Conservation (phyloP, 2,113 vertebrate genomes). For the Ranitomeya imitator region DNA sequence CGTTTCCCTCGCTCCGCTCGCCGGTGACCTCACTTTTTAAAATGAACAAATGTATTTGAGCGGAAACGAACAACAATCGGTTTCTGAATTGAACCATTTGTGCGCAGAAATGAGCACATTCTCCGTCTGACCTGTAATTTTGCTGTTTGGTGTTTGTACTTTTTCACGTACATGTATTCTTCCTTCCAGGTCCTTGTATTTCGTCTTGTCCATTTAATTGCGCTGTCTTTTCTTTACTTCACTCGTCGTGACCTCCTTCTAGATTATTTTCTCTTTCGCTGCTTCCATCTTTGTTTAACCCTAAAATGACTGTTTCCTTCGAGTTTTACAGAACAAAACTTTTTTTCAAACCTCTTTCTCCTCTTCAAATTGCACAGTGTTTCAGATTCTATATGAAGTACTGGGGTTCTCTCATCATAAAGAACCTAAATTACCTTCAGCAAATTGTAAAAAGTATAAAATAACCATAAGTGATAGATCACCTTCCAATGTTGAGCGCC, state of each 20-base stretch:
- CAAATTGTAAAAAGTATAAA: too few species aligned
- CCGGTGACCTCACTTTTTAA: not conserved
- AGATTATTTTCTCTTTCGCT: not conserved
- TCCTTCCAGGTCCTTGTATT: slow-evolving; percentile 17
- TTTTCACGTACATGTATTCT: slow-evolving; percentile 7
- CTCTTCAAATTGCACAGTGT: too few species aligned
- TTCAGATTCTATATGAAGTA: too few species aligned
- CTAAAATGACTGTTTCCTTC: not conserved
- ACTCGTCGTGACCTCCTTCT: slow-evolving; percentile 19
- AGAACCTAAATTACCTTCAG: too few species aligned
- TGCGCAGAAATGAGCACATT: not conserved
- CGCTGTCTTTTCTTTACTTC: not conserved
- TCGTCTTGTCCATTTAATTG: slow-evolving; percentile 42
- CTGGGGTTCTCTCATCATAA: too few species aligned
- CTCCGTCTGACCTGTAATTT: slow-evolving; percentile 41
- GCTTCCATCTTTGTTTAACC: not conserved
- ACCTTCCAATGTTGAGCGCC: too few species aligned
- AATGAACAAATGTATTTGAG: slow-evolving; percentile 5
- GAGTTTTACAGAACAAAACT: not conserved
- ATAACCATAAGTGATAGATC: too few species aligned
- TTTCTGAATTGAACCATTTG: slow-evolving; percentile 36
- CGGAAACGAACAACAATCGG: slow-evolving; percentile 4
- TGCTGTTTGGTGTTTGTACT: slow-evolving; percentile 12
- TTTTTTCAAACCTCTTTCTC: not conserved
- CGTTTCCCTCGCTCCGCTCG: not conserved